phyloP scores from a whole-genome alignment of 2,113 vertebrate genomes.

The Sturnus vulgaris region DNA sequence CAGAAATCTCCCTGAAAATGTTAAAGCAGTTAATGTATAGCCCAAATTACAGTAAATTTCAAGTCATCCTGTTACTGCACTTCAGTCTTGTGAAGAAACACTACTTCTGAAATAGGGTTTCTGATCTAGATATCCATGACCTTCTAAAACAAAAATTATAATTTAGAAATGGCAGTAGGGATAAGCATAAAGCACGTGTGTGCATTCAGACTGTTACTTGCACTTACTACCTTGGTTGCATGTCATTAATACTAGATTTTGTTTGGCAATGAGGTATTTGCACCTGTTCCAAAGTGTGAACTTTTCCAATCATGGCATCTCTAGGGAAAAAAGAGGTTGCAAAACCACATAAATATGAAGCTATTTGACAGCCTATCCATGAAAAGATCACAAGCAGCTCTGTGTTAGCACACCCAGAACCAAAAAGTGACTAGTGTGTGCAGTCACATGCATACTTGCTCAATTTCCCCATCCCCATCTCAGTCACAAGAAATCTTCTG shows the following conservation, averaged over 20 bases:
- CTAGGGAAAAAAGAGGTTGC: not conserved
- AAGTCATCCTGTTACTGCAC: not conserved
- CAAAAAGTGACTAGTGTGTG: not conserved
- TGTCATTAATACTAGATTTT: not conserved
- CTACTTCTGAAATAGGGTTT: not conserved
- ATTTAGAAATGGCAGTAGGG: not conserved
- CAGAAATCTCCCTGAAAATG: not conserved
- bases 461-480: not conserved
- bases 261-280: not conserved
- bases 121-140: not conserved
- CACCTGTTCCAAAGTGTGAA: not conserved
- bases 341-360: not conserved
- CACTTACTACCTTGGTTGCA: not conserved
- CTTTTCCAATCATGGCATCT: not conserved
- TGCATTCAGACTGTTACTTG: not conserved
- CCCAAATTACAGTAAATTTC: not conserved
- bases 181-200: not conserved
- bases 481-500: not conserved
- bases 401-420: not conserved
- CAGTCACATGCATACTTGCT: accelerated
- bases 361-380: not conserved
- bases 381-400: not conserved
- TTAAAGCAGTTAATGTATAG: not conserved
- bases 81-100: not conserved
- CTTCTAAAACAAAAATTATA: not conserved